These are phyloP conservation scores for Shinisaurus crocodilurus DNA, from an alignment of 2,113 vertebrate species.

Conservation along the genomic window DNA sequence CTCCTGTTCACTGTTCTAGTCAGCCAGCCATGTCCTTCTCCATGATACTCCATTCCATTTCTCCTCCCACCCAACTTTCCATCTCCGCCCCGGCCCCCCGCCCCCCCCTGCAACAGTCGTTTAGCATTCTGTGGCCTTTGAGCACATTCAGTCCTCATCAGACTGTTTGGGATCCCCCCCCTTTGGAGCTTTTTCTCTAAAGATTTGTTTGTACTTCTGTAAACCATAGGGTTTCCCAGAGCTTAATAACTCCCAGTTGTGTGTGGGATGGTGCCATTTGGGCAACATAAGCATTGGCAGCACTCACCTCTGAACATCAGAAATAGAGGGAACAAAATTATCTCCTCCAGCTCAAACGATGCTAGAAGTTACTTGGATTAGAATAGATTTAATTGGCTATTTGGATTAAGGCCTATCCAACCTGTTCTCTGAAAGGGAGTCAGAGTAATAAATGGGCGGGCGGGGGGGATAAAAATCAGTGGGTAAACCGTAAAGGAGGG, in stretches of 20 bases:
- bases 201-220: not conserved
- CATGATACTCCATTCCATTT: not conserved
- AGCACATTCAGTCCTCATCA: not conserved
- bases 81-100: not conserved
- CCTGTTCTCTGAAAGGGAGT: constrained; percentile 66
- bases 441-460: constrained; percentile 17
- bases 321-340: not conserved
- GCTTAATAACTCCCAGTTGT: not conserved
- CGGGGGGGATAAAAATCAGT: constrained; percentile 53
- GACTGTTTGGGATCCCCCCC: not conserved
- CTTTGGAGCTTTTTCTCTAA: not conserved
- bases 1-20: too few species aligned
- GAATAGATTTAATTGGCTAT: constrained; percentile 67
- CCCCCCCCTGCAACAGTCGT: not conserved
- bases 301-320: not conserved
- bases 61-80: not conserved
- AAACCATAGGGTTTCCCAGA: not conserved
- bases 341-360: not conserved
- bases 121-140: not conserved
- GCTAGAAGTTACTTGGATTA: constrained; percentile 63
- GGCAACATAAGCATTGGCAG: too few species aligned
- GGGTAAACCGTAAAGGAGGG: constrained; percentile 41
- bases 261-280: not conserved
- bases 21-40: not conserved
- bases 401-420: constrained; percentile 76